These are phyloP conservation scores for Mesocentrotus franciscanus DNA, from an alignment of 53 echinoderm and acorn worm genomes.

Conservation along the genomic window DNA sequence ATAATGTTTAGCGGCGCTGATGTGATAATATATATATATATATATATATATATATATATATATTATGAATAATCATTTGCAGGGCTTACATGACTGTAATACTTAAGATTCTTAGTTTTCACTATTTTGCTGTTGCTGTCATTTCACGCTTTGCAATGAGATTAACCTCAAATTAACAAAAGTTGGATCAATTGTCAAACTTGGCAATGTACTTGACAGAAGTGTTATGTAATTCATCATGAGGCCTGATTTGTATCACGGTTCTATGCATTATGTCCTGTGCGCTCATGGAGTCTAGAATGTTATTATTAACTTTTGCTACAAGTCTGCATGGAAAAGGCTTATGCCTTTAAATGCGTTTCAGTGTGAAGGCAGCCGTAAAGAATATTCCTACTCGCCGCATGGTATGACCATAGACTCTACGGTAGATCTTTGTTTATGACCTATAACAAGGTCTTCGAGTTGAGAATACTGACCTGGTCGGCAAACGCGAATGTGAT, in stretches of 20 bases:
- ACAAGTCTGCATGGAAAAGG: background rate
- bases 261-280: background rate
- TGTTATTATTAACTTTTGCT: background rate
- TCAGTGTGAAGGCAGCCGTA: background rate
- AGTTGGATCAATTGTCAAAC: no score
- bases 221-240: no score
- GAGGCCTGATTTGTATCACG: background rate
- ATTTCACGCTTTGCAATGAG: no score
- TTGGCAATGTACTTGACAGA: no score
- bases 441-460: conserved; percentile 51
- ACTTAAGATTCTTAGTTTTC: no score
- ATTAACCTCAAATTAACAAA: no score
- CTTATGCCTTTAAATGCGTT: background rate
- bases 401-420: background rate
- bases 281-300: background rate
- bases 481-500: background rate
- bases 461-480: background rate
- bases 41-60: no score
- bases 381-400: background rate
- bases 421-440: background rate
- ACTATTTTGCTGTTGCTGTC: no score
- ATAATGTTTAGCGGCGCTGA: no score
- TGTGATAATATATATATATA: no score
- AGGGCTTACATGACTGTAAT: no score
- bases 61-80: no score